Conservation (phyloP, 2,797 vertebrate genomes). For the Sebastes taczanowskii region DNA sequence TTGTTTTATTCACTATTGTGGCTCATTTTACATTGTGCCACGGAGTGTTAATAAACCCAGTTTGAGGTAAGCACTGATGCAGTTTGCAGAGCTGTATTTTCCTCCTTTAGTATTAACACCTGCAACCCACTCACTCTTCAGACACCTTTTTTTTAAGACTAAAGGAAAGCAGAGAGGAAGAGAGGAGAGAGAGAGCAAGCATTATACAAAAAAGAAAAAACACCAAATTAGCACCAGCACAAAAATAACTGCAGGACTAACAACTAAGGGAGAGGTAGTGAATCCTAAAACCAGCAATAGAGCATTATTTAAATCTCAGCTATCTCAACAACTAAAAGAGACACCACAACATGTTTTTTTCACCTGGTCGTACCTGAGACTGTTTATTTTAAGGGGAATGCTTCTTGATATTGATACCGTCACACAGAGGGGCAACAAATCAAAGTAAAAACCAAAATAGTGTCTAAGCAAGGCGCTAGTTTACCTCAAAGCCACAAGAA, state of each 20-base stretch:
- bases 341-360: background rate
- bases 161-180: background rate
- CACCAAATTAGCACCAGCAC: slow-evolving; percentile 20
- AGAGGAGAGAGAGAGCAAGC: slow-evolving; percentile 13
- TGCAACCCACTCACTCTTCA: slow-evolving; percentile 13
- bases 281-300: slow-evolving; percentile 24
- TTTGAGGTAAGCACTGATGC: background rate
- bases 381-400: background rate
- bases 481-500: background rate
- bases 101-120: slow-evolving; percentile 3
- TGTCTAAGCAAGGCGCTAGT: background rate
- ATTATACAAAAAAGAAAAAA: slow-evolving; percentile 13
- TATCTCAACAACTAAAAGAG: background rate
- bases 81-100: slow-evolving; percentile 11
- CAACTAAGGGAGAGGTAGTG: slow-evolving; percentile 14
- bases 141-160: slow-evolving; percentile 22
- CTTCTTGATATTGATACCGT: background rate
- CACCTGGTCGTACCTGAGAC: background rate
- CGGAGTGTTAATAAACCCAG: slow-evolving; percentile 26
- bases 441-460: background rate
- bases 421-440: background rate
- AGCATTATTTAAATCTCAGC: slow-evolving; percentile 36
- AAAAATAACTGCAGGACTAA: slow-evolving; percentile 44
- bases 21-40: slow-evolving; percentile 32
- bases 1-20: slow-evolving; percentile 22